These are phyloP conservation scores for Ladona fulva DNA, from an alignment of 1,140 invertebrate genomes.

Conservation along the genomic window DNA sequence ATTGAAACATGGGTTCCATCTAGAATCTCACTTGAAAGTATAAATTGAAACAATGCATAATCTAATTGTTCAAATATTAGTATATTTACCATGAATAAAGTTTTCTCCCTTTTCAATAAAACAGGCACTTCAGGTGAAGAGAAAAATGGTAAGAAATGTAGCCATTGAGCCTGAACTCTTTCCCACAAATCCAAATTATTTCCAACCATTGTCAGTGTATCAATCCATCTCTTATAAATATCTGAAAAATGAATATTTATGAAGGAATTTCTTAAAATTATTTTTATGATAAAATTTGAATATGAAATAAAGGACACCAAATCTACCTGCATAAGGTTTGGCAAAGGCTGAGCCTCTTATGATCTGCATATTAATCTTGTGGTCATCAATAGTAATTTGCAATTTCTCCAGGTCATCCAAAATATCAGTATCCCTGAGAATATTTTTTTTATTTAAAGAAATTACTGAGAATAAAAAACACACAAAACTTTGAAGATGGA, in stretches of 20 bases:
- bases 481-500: no score
- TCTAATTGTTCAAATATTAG: background rate
- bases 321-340: conserved; percentile 58
- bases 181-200: conserved; percentile 79
- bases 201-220: conserved; percentile 65
- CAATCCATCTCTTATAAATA: conserved; percentile 58
- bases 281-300: no score
- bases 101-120: background rate
- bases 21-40: no score
- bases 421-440: conserved; percentile 63
- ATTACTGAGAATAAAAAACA: no score
- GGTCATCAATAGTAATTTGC: conserved; percentile 77
- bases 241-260: background rate
- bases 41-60: no score
- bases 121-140: background rate
- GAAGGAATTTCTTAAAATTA: background rate
- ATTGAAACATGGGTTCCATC: no score
- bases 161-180: conserved; percentile 43
- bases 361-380: conserved; percentile 77
- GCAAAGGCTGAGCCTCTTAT: conserved; percentile 89
- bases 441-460: no score
- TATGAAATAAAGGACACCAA: background rate
- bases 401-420: conserved; percentile 75
- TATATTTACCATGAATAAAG: background rate
- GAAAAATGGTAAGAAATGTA: background rate